Evolutionary conservation across 2,888 invertebrate species (phyloP).

Genomic region (Tetanocera ferruginea): DNA sequence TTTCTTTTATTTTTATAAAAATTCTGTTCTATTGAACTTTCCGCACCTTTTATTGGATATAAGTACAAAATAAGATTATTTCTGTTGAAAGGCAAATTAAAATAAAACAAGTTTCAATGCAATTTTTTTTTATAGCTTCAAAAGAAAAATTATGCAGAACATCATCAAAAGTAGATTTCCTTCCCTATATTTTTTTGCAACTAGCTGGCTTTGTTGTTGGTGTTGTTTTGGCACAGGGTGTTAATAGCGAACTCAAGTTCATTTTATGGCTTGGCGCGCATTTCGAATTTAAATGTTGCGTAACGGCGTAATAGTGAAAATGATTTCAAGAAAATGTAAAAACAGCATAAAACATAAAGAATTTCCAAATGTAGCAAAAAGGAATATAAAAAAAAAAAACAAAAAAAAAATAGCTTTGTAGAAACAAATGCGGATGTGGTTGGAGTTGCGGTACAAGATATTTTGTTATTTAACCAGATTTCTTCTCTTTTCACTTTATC

Average conservation of each 20-base stretch:
- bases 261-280: constrained; percentile 62
- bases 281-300: constrained; percentile 63
- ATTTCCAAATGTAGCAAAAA: constrained; percentile 12
- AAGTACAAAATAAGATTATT: neutral
- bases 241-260: constrained; percentile 49
- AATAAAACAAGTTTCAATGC: constrained; percentile 30
- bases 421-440: neutral
- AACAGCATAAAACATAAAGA: constrained; percentile 28
- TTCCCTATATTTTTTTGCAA: constrained; percentile 13
- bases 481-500: constrained; percentile 6
- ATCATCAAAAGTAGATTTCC: constrained; percentile 34
- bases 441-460: neutral
- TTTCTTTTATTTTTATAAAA: too few relatives aligned
- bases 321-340: constrained; percentile 41
- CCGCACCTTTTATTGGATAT: too few relatives aligned
- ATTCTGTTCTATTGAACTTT: too few relatives aligned
- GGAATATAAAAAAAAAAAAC: constrained; percentile 25
- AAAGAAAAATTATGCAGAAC: constrained; percentile 36
- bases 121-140: constrained; percentile 40
- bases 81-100: neutral
- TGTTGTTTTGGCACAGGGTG: constrained; percentile 13
- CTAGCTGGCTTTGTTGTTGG: constrained; percentile 16
- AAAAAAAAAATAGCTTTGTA: constrained; percentile 8
- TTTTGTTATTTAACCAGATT: neutral
- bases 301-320: constrained; percentile 59